These are phyloP conservation scores for Theristicus caerulescens DNA, from an alignment of 2,113 vertebrate genomes.

Conservation along the genomic window DNA sequence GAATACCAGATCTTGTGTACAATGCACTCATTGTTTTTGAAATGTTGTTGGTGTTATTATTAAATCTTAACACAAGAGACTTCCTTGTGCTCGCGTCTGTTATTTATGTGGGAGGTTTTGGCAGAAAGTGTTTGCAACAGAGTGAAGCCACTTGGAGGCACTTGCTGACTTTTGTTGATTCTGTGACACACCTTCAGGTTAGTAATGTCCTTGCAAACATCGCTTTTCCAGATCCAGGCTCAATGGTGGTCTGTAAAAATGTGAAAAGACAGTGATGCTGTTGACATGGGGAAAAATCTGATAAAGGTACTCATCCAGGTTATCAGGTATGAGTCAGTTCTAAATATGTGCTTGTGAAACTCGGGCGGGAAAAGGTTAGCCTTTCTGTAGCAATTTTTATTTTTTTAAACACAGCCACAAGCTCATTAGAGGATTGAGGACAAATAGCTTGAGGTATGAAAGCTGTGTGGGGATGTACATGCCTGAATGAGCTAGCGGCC, in stretches of 20 bases:
- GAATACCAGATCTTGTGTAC: slow-evolving; percentile 32
- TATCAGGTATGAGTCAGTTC: not conserved
- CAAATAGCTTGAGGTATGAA: not conserved
- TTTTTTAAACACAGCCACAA: not conserved
- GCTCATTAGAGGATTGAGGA: not conserved
- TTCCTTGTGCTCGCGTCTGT: not conserved
- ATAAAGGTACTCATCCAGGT: not conserved
- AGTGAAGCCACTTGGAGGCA: not conserved
- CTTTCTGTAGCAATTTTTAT: not conserved
- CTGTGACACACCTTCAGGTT: not conserved
- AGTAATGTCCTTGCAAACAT: not conserved
- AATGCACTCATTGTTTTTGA: slow-evolving; percentile 54
- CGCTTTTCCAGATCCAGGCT: not conserved
- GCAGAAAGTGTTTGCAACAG: not conserved
- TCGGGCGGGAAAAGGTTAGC: fast-evolving
- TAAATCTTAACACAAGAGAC: slow-evolving; percentile 49
- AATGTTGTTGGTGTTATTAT: slow-evolving; percentile 48
- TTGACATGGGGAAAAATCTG: not conserved
- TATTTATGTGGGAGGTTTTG: not conserved
- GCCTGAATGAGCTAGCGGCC: not conserved
- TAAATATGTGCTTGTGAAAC: not conserved
- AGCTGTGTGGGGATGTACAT: fast-evolving
- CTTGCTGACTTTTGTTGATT: not conserved
- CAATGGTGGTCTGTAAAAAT: not conserved
- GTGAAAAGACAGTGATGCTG: fast-evolving